These are phyloP conservation scores for Tholera decimalis DNA, from an alignment of 2,888 invertebrate species.

Conservation along the genomic window DNA sequence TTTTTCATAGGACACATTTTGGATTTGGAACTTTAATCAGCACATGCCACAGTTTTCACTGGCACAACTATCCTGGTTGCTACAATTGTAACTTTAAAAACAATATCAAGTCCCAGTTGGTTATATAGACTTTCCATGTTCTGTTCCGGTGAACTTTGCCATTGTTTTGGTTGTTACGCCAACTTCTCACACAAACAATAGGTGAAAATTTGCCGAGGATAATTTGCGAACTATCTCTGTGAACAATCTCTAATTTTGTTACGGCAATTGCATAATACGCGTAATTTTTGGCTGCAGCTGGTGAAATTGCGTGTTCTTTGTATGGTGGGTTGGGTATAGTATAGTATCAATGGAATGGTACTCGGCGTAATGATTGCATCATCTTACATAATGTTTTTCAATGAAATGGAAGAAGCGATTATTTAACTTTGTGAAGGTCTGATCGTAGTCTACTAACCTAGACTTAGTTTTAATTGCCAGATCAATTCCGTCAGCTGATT, in stretches of 20 bases:
- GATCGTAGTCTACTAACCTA: constrained; percentile 1
- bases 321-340: constrained; percentile 10
- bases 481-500: no score
- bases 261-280: constrained; percentile 75
- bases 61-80: constrained; percentile 76
- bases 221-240: constrained; percentile 84
- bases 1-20: constrained; percentile 50
- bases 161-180: constrained; percentile 89
- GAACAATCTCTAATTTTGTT: constrained; percentile 79
- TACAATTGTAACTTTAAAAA: constrained; percentile 81
- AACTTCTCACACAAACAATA: constrained; percentile 88
- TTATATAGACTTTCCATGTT: constrained; percentile 90
- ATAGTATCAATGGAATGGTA: constrained; percentile 17
- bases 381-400: neutral
- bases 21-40: constrained; percentile 19
- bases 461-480: neutral
- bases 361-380: constrained; percentile 19
- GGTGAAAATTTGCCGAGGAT: constrained; percentile 89
- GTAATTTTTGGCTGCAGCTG: constrained; percentile 69
- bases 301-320: constrained; percentile 39
- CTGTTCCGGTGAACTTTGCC: constrained; percentile 90
- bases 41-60: constrained; percentile 48
- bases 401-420: constrained; percentile 2
- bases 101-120: constrained; percentile 78
- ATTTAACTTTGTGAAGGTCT: neutral